Evolutionary conservation across 2,888 invertebrate species (phyloP).

Genomic region (Lepidocyrtinus sp.): DNA sequence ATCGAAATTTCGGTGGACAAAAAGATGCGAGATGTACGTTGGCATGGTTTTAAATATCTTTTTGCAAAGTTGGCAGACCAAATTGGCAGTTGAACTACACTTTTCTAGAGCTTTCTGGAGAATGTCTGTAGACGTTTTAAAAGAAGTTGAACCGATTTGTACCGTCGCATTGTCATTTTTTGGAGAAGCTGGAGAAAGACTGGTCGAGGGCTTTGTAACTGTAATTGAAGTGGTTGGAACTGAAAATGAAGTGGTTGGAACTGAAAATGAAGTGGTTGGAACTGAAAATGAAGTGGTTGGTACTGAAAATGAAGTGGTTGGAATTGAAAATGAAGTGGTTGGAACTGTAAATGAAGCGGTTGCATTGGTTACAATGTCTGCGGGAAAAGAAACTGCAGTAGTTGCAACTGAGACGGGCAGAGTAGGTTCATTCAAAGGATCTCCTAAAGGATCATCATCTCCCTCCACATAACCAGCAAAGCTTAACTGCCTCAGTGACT

Average conservation of each 20-base stretch:
- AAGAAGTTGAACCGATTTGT: not conserved
- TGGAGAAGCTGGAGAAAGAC: not conserved
- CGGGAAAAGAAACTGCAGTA: not conserved
- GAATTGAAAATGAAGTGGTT: not conserved
- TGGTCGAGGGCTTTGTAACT: not conserved
- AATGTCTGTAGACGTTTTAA: not conserved
- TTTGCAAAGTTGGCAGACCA: conserved; percentile 45
- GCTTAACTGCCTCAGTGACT: conserved; percentile 23
- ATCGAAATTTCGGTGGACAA: conserved; percentile 17
- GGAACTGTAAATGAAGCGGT: not conserved
- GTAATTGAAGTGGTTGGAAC: too few relatives aligned
- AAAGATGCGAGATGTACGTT: conserved; percentile 35
- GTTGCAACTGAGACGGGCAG: not conserved
- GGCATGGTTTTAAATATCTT: conserved; percentile 36
- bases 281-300: not conserved
- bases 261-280: not conserved
- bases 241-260: not conserved
- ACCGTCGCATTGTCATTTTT: not conserved
- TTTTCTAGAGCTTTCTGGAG: not conserved
- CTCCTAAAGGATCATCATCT: conserved; percentile 19
- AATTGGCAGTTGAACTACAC: conserved; percentile 16
- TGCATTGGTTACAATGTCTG: not conserved
- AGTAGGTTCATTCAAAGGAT: conserved; percentile 25
- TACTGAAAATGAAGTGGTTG: not conserved
- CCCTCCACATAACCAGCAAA: conserved; percentile 35